phyloP scores from a whole-genome alignment of 2,797 vertebrate genomes.

The Cyclopterus lumpus region DNA sequence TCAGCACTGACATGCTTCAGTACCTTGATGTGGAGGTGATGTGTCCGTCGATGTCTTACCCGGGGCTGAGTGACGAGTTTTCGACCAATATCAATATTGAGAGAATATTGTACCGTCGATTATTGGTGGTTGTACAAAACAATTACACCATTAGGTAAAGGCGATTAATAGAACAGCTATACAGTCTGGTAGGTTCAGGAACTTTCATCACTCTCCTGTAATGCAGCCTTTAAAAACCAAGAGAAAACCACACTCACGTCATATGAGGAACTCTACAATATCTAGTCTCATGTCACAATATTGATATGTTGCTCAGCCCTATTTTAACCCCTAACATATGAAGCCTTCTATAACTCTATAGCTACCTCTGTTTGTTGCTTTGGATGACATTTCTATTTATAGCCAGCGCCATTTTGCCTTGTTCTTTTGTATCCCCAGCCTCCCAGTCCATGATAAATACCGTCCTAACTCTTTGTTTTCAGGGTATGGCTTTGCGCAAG shows the following conservation, averaged over 20 bases:
- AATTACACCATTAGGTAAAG: background rate
- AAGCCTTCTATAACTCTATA: slow-evolving; percentile 11
- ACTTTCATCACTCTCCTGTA: background rate
- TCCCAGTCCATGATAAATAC: background rate
- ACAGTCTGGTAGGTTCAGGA: background rate
- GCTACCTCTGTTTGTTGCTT: background rate
- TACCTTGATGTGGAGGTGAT: slow-evolving; percentile 4
- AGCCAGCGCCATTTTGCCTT: slow-evolving; percentile 29
- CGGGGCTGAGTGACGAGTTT: background rate
- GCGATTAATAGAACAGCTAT: background rate
- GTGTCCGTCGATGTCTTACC: slow-evolving; percentile 20
- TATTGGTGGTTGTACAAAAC: background rate
- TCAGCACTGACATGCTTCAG: background rate
- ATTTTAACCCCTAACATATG: background rate
- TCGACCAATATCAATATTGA: background rate
- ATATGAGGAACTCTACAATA: background rate
- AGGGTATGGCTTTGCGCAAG: slow-evolving; percentile 28
- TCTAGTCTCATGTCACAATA: background rate
- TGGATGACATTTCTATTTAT: slow-evolving; percentile 38
- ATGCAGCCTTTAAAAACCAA: background rate
- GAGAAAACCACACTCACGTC: background rate
- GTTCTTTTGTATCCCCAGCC: slow-evolving; percentile 4
- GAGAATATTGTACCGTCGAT: background rate
- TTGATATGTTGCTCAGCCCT: background rate
- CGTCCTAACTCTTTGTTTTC: slow-evolving; percentile 25